Percentiles rank a stretch among this genome's conserved stretches.
phyloP scores from a whole-genome alignment of 92 coral and sea anemone genomes.

The Palythoa caribaeorum region DNA sequence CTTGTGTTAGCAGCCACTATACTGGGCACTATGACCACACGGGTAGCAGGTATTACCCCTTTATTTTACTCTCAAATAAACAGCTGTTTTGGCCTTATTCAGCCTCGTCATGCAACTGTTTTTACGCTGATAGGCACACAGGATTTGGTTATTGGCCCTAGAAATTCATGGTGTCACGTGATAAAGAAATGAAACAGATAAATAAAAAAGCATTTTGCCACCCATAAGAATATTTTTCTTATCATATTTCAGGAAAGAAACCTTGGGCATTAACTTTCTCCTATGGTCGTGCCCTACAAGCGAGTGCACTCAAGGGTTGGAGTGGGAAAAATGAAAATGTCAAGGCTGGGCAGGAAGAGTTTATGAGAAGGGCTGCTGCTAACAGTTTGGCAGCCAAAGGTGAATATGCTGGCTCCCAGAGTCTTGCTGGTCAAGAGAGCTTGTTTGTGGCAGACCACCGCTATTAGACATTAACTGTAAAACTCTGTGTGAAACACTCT shows the following conservation, averaged over 20 bases:
- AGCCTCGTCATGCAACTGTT: no score
- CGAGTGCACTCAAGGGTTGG: conserved; percentile 98
- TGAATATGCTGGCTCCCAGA: conserved; percentile 70
- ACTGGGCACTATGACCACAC: no score
- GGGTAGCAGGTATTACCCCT: no score
- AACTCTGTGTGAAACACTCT: neutral
- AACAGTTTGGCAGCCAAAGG: conserved; percentile 90
- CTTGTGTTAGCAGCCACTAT: no score
- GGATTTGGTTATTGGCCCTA: no score
- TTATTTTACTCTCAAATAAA: no score
- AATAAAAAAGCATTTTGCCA: neutral
- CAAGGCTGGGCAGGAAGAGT: conserved; percentile 94
- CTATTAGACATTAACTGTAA: conserved; percentile 52
- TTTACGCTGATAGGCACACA: no score
- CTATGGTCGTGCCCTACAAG: conserved; percentile 98
- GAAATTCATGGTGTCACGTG: neutral
- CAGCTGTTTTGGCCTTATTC: no score
- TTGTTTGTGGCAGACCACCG: conserved; percentile 95
- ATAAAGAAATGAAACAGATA: neutral
- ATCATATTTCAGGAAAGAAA: conserved; percentile 82
- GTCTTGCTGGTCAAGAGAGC: conserved; percentile 88
- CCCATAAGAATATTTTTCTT: neutral
- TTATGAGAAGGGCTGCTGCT: conserved; percentile 90
- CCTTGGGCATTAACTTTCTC: conserved; percentile 99
- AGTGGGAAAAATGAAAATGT: conserved; percentile 85